Evolutionary conservation across 1,140 invertebrate genomes (phyloP).

Genomic region (Drosophila parvula): DNA sequence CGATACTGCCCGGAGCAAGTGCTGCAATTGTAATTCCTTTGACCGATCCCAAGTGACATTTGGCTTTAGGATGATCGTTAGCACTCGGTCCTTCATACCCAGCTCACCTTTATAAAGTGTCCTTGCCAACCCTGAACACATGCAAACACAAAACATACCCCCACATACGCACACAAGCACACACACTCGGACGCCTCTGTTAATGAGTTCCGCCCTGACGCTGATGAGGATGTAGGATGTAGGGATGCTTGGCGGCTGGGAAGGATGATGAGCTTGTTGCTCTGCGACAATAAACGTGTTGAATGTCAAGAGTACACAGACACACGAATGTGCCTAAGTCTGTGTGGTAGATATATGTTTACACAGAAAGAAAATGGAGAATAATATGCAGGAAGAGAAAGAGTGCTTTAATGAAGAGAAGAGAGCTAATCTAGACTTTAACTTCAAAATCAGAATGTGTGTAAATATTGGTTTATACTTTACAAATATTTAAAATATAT

Average conservation of each 20-base stretch:
- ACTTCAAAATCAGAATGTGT: not conserved
- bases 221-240: slow-evolving; percentile 52
- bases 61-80: slow-evolving; percentile 3
- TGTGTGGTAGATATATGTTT: slow-evolving; percentile 8
- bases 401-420: not conserved
- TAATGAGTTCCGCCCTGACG: slow-evolving; percentile 62
- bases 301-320: slow-evolving; percentile 56
- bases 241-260: not conserved
- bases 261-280: slow-evolving; percentile 52
- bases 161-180: slow-evolving; percentile 12
- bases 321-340: slow-evolving; percentile 9
- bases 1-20: not conserved
- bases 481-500: not conserved
- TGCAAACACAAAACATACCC: not conserved
- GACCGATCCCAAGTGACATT: slow-evolving; percentile 6
- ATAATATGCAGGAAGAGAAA: not conserved
- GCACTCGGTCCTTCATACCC: slow-evolving; percentile 3
- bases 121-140: slow-evolving; percentile 27
- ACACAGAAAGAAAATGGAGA: not conserved
- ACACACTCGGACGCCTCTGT: slow-evolving; percentile 47
- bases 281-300: slow-evolving; percentile 62
- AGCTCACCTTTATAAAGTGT: slow-evolving; percentile 1
- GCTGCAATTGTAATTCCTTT: not conserved
- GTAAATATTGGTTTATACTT: not conserved
- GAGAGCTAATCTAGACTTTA: not conserved